Conservation (phyloP, 2,797 vertebrate species). For the Passerculus sandwichensis region DNA sequence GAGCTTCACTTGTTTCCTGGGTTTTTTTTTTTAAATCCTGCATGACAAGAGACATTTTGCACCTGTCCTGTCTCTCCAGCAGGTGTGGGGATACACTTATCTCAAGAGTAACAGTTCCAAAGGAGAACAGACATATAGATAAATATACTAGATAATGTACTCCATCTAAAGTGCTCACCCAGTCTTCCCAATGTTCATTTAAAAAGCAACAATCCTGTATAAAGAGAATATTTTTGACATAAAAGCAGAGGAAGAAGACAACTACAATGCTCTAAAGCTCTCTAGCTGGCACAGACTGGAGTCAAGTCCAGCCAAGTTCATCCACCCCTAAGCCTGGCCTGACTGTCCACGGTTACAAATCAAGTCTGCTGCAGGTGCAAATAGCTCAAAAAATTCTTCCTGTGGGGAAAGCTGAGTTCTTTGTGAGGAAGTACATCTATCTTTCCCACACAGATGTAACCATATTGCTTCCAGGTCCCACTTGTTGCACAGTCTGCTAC, state of each 20-base stretch:
- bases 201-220: background rate
- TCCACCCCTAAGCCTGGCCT: background rate
- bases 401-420: background rate
- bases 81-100: background rate
- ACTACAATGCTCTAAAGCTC: background rate
- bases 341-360: background rate
- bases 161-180: background rate
- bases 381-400: background rate
- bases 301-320: background rate
- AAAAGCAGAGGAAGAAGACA: background rate
- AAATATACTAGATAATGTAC: background rate
- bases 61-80: background rate
- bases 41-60: background rate
- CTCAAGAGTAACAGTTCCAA: background rate
- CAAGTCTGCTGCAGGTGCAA: background rate
- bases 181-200: background rate
- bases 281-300: background rate
- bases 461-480: background rate
- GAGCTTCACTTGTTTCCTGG: background rate
- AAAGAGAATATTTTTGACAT: background rate
- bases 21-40: background rate
- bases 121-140: background rate
- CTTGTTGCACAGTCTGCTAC: background rate
- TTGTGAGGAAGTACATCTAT: rapidly evolving
- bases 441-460: rapidly evolving